Conservation (phyloP, 2,888 invertebrate species). For the Aleiodes testaceus region DNA sequence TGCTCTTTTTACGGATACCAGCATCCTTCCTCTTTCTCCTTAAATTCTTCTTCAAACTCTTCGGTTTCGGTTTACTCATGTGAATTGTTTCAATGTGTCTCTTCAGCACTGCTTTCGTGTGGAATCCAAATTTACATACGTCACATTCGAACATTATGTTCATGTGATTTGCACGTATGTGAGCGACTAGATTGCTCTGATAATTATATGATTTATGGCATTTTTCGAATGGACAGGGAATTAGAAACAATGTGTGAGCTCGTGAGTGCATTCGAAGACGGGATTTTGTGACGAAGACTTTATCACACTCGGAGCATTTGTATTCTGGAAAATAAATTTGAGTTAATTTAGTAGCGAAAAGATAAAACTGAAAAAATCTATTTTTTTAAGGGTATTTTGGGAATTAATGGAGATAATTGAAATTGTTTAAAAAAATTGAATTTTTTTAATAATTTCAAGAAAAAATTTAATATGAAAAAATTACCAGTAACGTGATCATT, state of each 20-base stretch:
- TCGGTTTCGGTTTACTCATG: conserved; percentile 44
- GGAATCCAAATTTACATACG: conserved; percentile 54
- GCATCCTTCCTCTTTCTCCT: conserved; percentile 55
- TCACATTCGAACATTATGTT: conserved; percentile 71
- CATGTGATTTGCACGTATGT: conserved; percentile 75
- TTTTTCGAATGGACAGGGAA: conserved; percentile 56
- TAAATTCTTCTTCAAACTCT: conserved; percentile 35
- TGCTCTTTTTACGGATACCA: conserved; percentile 57
- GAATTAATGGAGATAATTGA: too few species aligned
- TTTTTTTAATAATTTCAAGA: conserved; percentile 38
- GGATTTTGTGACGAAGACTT: conserved; percentile 55
- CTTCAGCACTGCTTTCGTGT: conserved; percentile 53
- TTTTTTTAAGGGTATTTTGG: conserved; percentile 36
- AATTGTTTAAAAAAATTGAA: too few species aligned
- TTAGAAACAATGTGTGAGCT: conserved; percentile 57
- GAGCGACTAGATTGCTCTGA: conserved; percentile 76
- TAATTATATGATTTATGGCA: conserved; percentile 74
- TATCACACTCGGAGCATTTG: conserved; percentile 62
- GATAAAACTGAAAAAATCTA: not conserved
- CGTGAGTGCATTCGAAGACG: conserved; percentile 54
- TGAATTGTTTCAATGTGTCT: conserved; percentile 57
- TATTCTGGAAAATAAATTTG: conserved; percentile 45
- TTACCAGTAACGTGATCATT: conserved; percentile 69
- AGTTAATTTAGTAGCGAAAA: not conserved
- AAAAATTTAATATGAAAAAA: too few species aligned